These are phyloP conservation scores for Pseudomyrmex dendroicus DNA, from an alignment of 1,140 invertebrate genomes.

Conservation along the genomic window DNA sequence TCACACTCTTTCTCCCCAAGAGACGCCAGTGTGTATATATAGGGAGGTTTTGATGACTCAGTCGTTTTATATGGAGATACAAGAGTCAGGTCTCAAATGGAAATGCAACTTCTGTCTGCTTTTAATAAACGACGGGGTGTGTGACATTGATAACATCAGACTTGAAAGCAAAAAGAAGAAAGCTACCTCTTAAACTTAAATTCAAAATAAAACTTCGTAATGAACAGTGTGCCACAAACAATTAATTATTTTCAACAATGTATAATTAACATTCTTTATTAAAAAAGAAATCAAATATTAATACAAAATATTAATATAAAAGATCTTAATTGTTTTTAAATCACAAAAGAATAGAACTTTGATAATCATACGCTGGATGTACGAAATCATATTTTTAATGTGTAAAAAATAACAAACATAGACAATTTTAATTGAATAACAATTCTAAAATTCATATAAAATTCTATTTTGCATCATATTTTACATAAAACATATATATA, in stretches of 20 bases:
- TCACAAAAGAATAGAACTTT: no score
- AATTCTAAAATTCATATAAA: no score
- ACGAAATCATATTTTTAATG: no score
- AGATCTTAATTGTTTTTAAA: no score
- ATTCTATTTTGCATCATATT: no score
- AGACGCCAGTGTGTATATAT: background rate
- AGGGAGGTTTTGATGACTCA: constrained; percentile 69
- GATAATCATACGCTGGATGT: no score
- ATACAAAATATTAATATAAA: background rate
- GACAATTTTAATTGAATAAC: no score
- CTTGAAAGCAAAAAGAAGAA: background rate
- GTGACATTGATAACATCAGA: background rate
- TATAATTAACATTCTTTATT: no score
- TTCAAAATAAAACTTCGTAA: background rate
- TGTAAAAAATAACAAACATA: no score
- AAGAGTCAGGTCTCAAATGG: background rate
- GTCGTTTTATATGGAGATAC: constrained; percentile 57
- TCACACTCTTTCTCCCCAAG: background rate
- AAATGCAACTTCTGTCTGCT: background rate
- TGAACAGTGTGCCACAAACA: background rate
- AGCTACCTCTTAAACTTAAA: background rate
- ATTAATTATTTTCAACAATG: no score
- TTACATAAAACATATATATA: no score
- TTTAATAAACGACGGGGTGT: background rate
- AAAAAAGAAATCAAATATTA: background rate